Evolutionary conservation across 1,140 invertebrate genomes (phyloP).

Genomic region (Drosophila varians): DNA sequence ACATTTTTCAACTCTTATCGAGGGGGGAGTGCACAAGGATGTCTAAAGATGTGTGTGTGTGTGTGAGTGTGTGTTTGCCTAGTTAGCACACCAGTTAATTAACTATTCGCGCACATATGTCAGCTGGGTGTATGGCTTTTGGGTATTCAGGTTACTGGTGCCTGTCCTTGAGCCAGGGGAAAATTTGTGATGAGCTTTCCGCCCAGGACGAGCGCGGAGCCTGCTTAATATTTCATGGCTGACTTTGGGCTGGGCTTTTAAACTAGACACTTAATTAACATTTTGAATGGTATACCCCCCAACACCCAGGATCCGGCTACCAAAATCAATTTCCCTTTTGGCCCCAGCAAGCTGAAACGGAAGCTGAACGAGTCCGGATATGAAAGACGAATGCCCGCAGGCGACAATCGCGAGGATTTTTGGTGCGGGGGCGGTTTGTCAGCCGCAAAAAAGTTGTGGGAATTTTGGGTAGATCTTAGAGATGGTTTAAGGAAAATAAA

Average conservation of each 20-base stretch:
- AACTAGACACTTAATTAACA: slow-evolving; percentile 78
- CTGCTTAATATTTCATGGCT: slow-evolving; percentile 55
- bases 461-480: slow-evolving; percentile 42
- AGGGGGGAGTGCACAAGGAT: not conserved
- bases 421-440: not conserved
- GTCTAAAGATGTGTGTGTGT: not conserved
- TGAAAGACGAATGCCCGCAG: slow-evolving; percentile 73
- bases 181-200: slow-evolving; percentile 47
- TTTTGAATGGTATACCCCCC: slow-evolving; percentile 43
- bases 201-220: slow-evolving; percentile 1
- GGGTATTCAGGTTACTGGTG: slow-evolving; percentile 65
- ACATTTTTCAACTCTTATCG: slow-evolving; percentile 64
- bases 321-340: slow-evolving; percentile 71
- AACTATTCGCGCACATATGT: slow-evolving; percentile 47
- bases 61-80: slow-evolving; percentile 44
- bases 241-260: slow-evolving; percentile 40
- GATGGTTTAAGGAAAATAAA: not conserved
- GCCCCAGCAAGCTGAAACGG: slow-evolving; percentile 35
- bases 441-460: slow-evolving; percentile 12
- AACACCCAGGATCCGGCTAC: slow-evolving; percentile 1
- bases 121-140: not conserved
- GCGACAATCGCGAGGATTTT: slow-evolving; percentile 41
- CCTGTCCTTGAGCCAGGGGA: slow-evolving; percentile 59
- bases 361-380: slow-evolving; percentile 54
- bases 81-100: slow-evolving; percentile 70